Percentiles rank a stretch among this genome's conserved stretches.
These are phyloP conservation scores for Psettodes erumei DNA, from an alignment of 2,113 vertebrate genomes.

Conservation along the genomic window DNA sequence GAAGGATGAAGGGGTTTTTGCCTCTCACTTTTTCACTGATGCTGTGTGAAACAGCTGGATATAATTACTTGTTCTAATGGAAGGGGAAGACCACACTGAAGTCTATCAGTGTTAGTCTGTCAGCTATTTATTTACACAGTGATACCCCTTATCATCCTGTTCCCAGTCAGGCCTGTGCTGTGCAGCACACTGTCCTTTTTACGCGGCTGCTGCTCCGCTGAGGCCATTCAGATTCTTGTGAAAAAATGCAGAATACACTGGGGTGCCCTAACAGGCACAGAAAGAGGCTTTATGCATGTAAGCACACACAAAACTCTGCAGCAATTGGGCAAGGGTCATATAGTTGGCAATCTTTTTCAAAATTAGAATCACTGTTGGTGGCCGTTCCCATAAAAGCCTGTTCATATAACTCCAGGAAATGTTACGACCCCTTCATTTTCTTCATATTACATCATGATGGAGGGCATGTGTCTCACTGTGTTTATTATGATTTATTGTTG, in stretches of 20 bases:
- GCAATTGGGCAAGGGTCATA: conserved; percentile 20
- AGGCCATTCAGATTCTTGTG: conserved; percentile 40
- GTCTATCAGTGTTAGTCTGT: conserved; percentile 58
- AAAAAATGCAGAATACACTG: conserved; percentile 51
- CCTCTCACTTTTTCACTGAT: conserved; percentile 32
- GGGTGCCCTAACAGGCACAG: conserved; percentile 42
- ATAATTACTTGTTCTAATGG: conserved; percentile 75
- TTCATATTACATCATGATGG: conserved; percentile 48
- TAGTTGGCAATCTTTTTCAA: conserved; percentile 38
- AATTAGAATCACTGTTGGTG: conserved; percentile 59
- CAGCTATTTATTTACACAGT: conserved; percentile 77
- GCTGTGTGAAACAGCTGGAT: conserved; percentile 73
- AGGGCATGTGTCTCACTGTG: conserved; percentile 40
- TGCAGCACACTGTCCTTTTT: conserved; percentile 39
- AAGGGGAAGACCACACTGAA: conserved; percentile 78
- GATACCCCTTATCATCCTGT: conserved; percentile 70
- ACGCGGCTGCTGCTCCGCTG: conserved; percentile 21
- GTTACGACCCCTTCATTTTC: conserved; percentile 41
- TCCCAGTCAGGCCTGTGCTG: conserved; percentile 48
- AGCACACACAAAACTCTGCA: conserved; percentile 6
- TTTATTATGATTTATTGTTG: conserved; percentile 52
- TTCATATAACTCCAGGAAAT: conserved; percentile 45
- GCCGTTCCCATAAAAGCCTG: conserved; percentile 44
- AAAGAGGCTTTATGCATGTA: conserved; percentile 11
- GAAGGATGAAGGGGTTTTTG: conserved; percentile 30